Percentiles rank a stretch among this genome's conserved stretches.
These are phyloP conservation scores for Micronycteris hirsuta DNA, from an alignment of 2,113 vertebrate genomes.

Conservation along the genomic window DNA sequence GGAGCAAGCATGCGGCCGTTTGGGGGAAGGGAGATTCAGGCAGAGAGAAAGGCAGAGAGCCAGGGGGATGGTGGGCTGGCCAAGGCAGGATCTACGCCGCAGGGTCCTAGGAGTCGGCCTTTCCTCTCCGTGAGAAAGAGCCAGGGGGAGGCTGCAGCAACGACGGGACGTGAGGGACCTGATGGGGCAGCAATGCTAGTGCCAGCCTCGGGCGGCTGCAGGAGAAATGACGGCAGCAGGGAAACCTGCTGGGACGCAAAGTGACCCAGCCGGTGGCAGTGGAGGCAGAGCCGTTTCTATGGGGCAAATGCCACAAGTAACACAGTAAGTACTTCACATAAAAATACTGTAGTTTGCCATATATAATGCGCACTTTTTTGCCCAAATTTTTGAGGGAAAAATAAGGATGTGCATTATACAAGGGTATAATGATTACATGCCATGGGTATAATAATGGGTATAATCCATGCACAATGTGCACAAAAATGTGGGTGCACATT, in stretches of 20 bases:
- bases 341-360: too few relatives aligned
- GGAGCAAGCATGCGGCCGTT: too few relatives aligned
- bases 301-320: background rate
- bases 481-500: too few relatives aligned
- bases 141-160: background rate
- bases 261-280: accelerated
- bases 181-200: background rate
- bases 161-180: accelerated
- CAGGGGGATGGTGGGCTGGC: accelerated
- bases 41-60: background rate
- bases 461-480: too few relatives aligned
- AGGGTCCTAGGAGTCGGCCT: background rate
- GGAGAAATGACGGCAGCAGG: accelerated
- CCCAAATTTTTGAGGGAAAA: too few relatives aligned
- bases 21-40: background rate
- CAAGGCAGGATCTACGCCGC: accelerated
- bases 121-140: too few relatives aligned
- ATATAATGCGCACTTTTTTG: too few relatives aligned
- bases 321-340: background rate
- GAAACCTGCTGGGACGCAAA: accelerated
- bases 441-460: too few relatives aligned
- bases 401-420: too few relatives aligned
- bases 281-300: background rate
- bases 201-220: accelerated
- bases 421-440: too few relatives aligned